A percentile compares a stretch with the other conserved stretches of the same genome.
Conservation (phyloP, 2,113 vertebrate species). For the Xiphias gladius region DNA sequence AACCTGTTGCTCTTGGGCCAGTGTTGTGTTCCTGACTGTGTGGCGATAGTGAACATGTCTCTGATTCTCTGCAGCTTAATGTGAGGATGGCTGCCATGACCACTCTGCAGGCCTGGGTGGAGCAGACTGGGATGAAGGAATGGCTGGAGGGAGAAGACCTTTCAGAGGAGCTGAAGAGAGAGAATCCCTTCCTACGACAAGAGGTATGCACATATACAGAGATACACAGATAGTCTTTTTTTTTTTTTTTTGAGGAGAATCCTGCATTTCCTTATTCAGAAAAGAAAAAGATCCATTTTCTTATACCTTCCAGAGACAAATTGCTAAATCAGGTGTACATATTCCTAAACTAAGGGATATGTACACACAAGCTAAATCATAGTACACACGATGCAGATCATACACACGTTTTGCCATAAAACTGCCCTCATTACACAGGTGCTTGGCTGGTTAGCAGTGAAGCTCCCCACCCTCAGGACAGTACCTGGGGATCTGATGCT, state of each 20-base stretch:
- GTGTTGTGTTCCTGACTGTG: neutral
- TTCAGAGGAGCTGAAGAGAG: conserved; percentile 96
- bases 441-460: conserved; percentile 95
- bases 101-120: conserved; percentile 94
- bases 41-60: neutral
- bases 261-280: neutral
- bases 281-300: neutral
- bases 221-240: neutral
- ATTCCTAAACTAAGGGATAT: neutral
- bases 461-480: conserved; percentile 89
- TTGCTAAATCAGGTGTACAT: too few species aligned
- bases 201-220: conserved; percentile 89
- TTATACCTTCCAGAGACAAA: too few species aligned
- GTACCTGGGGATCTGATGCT: conserved; percentile 91
- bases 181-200: conserved; percentile 96
- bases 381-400: neutral
- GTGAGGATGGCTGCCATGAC: conserved; percentile 91
- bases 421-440: conserved; percentile 80
- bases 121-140: conserved; percentile 98
- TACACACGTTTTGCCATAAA: neutral
- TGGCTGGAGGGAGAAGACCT: conserved; percentile 98
- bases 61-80: conserved; percentile 83
- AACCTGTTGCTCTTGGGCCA: too few species aligned
- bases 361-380: too few species aligned
- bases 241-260: neutral